Base-by-base conservation (phyloP, 2,888 invertebrate species). In the Sturmia bella region DNA sequence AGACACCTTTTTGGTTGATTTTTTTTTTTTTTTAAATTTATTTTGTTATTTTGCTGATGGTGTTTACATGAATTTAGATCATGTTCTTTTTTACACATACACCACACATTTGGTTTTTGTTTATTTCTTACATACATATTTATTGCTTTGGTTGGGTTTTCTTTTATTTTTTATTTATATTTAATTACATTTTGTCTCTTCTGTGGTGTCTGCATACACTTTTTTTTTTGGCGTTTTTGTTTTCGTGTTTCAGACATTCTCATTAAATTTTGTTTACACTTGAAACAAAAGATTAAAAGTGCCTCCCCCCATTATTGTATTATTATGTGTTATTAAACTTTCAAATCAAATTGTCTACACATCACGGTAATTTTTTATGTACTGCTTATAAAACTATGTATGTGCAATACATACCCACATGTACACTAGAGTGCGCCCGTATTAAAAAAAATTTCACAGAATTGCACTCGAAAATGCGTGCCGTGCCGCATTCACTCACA, bases 111-210 rank as follows among this genome's bases (percentile, higher is more conserved):
- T 32, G 4, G 9, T 17, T 12, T 13, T 27, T 32, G 41, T 13
- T 57, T 72, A 15, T 61, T 52, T 5, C 37, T 15, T 32, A 32
- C 32, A 32, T 32, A 32, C 32, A 32, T 32, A 32, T 32, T 32
- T 32, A 32, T 27, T 27, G 27, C 6, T 27, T 56, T 50, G 15
- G 27, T 39, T 61, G 17, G 52, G 19, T 7, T 48, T 61, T 19
- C 41, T 24, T 45, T 45, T 69, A 64, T 11, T 61, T 7, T n/a
- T 19, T 13, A 0, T 39, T 59, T 59, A 79, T 73, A 74, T 68
- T 61, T 79, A 73, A 74, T 63, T 68, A 69, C 61, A 74, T 48
- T 73, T 73, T 27, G 69, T 45, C 54, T 24, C n/a, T 54, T 15
- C 19, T 57, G n/a, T n/a, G 54, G 54, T 50, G 17, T 24, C 45